Conservation (phyloP, 1,140 invertebrate genomes). For the Odontomachus brunneus region DNA sequence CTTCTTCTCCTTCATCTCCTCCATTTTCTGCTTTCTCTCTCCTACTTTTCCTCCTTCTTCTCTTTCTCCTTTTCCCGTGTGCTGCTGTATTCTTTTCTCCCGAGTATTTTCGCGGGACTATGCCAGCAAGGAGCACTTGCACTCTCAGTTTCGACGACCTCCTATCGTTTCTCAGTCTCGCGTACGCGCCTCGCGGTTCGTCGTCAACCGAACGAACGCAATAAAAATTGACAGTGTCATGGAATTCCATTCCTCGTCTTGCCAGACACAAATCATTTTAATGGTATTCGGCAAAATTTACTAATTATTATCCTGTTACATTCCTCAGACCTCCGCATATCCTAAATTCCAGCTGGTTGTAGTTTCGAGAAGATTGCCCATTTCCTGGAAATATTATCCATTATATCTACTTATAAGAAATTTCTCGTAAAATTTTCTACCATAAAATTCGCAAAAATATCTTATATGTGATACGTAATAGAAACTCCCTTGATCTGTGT, state of each 20-base stretch:
- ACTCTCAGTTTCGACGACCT: constrained; percentile 61
- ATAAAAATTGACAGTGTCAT: no score
- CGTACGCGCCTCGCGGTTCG: constrained; percentile 36
- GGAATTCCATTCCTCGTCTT: no score
- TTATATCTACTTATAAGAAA: background rate
- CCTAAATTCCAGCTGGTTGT: background rate
- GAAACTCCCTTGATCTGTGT: background rate
- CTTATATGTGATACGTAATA: background rate
- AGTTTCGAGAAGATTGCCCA: background rate
- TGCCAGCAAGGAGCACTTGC: constrained; percentile 1
- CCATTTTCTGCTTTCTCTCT: constrained; percentile 28
- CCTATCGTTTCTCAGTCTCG: constrained; percentile 59
- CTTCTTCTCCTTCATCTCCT: constrained; percentile 25
- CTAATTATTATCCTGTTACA: no score
- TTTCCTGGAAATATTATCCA: background rate
- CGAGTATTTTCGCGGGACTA: constrained; percentile 35
- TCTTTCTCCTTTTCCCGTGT: background rate
- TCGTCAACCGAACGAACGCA: constrained; percentile 22
- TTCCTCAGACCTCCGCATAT: background rate
- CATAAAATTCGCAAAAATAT: background rate
- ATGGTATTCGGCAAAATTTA: no score
- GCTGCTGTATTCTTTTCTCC: constrained; percentile 3
- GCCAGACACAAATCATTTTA: no score
- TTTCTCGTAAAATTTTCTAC: background rate
- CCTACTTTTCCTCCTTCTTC: background rate